Conservation (phyloP, 2,113 vertebrate genomes). For the Procavia capensis region DNA sequence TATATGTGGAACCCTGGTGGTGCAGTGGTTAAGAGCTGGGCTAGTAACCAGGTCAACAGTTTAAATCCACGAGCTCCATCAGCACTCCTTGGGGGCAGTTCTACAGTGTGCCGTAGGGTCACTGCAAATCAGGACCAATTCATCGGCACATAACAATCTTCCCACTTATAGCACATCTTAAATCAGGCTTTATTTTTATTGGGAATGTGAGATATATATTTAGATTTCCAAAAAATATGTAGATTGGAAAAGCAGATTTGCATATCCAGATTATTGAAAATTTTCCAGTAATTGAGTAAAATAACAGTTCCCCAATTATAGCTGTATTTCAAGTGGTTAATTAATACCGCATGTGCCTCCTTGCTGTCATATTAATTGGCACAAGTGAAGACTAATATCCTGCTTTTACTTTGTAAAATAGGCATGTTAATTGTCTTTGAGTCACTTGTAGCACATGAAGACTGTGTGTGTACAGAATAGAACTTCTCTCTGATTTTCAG, state of each 20-base stretch:
- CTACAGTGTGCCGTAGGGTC: no score
- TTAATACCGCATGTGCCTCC: background rate
- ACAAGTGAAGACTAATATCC: background rate
- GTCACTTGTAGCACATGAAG: background rate
- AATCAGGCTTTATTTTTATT: background rate
- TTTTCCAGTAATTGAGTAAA: slow-evolving; percentile 13
- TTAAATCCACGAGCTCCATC: no score
- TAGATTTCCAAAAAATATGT: slow-evolving; percentile 3
- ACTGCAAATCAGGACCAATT: no score
- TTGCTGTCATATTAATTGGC: background rate
- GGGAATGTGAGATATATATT: background rate
- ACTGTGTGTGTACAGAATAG: background rate
- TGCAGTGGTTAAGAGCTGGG: no score
- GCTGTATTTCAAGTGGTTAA: background rate
- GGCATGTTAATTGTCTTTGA: background rate
- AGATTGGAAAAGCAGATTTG: slow-evolving; percentile 27
- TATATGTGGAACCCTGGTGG: background rate
- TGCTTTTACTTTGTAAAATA: background rate
- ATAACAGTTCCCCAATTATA: background rate
- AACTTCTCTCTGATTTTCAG: background rate
- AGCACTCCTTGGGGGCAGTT: no score
- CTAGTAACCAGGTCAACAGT: no score
- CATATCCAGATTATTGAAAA: background rate
- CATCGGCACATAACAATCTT: background rate
- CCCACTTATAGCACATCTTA: background rate